phyloP scores from a whole-genome alignment of 1,140 invertebrate species.

The Drosophila lini region DNA sequence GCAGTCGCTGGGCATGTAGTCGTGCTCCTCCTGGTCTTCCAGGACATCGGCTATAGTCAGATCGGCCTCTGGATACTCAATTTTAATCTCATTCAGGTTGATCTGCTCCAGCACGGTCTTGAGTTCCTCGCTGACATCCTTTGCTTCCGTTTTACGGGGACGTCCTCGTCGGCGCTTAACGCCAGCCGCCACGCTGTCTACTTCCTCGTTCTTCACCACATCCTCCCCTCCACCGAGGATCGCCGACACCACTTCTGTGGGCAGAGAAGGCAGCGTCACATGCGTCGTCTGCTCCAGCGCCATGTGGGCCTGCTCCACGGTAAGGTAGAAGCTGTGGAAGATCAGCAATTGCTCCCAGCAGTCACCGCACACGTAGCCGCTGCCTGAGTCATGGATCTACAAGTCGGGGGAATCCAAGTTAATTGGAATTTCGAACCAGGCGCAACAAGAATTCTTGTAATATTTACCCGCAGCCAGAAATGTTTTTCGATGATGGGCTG shows the following conservation, averaged over 20 bases:
- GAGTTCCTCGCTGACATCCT: slow-evolving; percentile 51
- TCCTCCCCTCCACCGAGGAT: not conserved
- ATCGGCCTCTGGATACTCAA: slow-evolving; percentile 68
- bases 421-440: not conserved
- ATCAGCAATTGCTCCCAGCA: slow-evolving; percentile 66
- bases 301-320: slow-evolving; percentile 59
- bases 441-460: not conserved
- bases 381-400: slow-evolving; percentile 29
- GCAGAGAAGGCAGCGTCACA: not conserved
- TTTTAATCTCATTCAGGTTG: slow-evolving; percentile 72
- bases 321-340: slow-evolving; percentile 66
- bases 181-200: slow-evolving; percentile 57
- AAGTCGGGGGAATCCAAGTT: not conserved
- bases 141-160: slow-evolving; percentile 47
- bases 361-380: slow-evolving; percentile 48
- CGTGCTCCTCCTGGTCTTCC: slow-evolving; percentile 52
- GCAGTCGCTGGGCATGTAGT: slow-evolving; percentile 16
- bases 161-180: slow-evolving; percentile 69
- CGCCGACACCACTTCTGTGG: not conserved
- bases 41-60: slow-evolving; percentile 72
- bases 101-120: slow-evolving; percentile 67
- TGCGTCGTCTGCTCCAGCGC: not conserved
- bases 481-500: slow-evolving; percentile 63
- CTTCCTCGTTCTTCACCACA: slow-evolving; percentile 20
- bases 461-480: slow-evolving; percentile 65